Percentiles rank a stretch among this genome's conserved stretches.
Evolutionary conservation across 2,797 vertebrate genomes (phyloP).

Genomic region (Acanthis flammea): DNA sequence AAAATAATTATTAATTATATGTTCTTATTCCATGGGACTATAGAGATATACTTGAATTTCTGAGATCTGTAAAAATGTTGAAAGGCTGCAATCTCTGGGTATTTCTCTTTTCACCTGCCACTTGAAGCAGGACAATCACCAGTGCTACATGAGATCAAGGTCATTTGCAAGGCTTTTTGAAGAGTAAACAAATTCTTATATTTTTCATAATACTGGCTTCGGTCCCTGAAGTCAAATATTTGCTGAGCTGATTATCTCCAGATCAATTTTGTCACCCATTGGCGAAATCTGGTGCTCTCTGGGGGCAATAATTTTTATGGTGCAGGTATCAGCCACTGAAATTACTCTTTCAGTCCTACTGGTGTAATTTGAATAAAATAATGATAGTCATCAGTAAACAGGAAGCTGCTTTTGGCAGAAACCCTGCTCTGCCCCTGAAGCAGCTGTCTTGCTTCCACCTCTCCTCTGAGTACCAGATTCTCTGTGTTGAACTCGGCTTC

Average conservation of each 20-base stretch:
- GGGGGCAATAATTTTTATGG: background rate
- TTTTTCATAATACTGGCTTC: background rate
- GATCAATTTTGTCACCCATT: background rate
- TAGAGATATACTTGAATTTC: background rate
- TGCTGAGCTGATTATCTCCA: background rate
- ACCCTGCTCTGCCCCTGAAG: background rate
- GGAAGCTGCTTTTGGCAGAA: slow-evolving; percentile 16
- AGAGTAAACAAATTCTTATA: background rate
- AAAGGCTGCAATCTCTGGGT: background rate
- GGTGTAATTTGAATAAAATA: background rate
- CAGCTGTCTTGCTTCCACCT: background rate
- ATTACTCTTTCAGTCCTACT: background rate
- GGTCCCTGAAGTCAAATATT: background rate
- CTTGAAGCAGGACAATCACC: background rate
- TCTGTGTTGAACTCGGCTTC: background rate
- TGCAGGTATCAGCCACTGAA: background rate
- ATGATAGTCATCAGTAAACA: background rate
- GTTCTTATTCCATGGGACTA: background rate
- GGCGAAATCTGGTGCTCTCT: background rate
- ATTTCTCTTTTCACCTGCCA: background rate
- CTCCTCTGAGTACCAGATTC: background rate
- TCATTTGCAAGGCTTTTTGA: background rate
- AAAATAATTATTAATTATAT: background rate
- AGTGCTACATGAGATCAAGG: background rate
- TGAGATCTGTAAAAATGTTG: background rate